Evolutionary conservation across 2,113 vertebrate genomes (phyloP), one percentile per base, ranked within the genome.

Genomic region (Dolichallabes microphthalmus): DNA sequence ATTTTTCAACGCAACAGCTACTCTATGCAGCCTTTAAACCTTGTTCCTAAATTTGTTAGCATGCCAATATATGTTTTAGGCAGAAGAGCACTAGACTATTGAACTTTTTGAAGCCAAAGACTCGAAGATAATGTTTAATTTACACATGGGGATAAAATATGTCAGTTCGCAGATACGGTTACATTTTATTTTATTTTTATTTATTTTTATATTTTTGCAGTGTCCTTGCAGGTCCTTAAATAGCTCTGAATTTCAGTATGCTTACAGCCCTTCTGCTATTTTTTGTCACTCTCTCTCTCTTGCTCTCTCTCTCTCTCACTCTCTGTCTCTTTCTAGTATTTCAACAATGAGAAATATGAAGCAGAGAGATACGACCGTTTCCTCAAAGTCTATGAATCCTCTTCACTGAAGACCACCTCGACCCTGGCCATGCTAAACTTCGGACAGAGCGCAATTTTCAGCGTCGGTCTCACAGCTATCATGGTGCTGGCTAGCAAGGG

Each of bases 271-370:
- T 60, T 32, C 32, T 50, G 35, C 10, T 60, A 12, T 73, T 7
- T 45, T 39, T 60, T 20, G 2, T 83, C 22, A 12, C 14, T 30
- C 12, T 30, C n/a, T 66, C 27, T 8, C 61, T 27, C 30, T 68
- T n/a, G n/a, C 27, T 55, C 27, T 55, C 7, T 55, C 61, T 76
- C 5, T 9, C 32, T 39, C 27, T 11, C n/a, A 20, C 19, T 3
- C 4, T 58, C 73, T 60, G 17, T 22, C 19, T 39, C 7, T 71
- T 11, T 78, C 35, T 82, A 99, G 98, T 99, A 99, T 93, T 99
- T 99, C 94, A 99, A 99, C 93, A 99, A 99, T 84, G 98, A 99
- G 90, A 98, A 96, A 83, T 99, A 99, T 1, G 98, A 99, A 94
- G 96, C 98, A 50, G 94, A 97, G 61, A 94, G 92, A 86, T 99